Evolutionary conservation across 2,113 vertebrate genomes (phyloP), one percentile per base, ranked within the genome.

Genomic region (Rhegmatorhina hoffmannsi): DNA sequence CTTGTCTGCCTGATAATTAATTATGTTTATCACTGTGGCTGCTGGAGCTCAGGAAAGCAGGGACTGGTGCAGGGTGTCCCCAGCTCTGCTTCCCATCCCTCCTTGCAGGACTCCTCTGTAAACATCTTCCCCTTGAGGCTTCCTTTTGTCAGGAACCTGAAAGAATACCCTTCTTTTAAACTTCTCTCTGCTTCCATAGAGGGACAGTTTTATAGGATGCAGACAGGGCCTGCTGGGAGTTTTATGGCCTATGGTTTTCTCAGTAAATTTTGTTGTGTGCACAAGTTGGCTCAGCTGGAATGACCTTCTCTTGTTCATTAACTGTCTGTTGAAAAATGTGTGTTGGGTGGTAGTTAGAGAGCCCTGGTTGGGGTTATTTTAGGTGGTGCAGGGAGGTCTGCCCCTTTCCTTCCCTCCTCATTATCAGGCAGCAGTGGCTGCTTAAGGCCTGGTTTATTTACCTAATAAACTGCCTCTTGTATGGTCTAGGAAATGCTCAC

Each of bases 401-500:
- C 24, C 87, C 78, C 88, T 79, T 31, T 31, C 92, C 95, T 96
- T 87, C 95, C 87, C 92, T 96, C 96, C 96, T 97, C 96, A 97
- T 97, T 95, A 94, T 73, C 81, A 94, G 96, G 88, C 96, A 97
- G 96, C 97, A 96, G 94, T 89, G 58, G 80, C 95, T 94, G 93
- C 96, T 96, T 49, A 81, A 67, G 95, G 89, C 97, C 96, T 96
- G 97, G 97, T 97, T 98, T 99, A 97, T 99, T 99, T 98, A 98
- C 98, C 98, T 98, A 97, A 99, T 99, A 97, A 98, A 99, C 98
- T 98, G 97, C 97, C 97, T 96, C 96, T 98, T 96, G 95, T 97
- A 97, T 98, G 82, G 94, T 98, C 97, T 98, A 97, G 98, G 98
- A 98, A 98, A 98, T 98, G 98, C 96, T 97, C 96, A 92, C 98